Evolutionary conservation across 2,888 invertebrate genomes (phyloP), one percentile per base, ranked within the genome.

Genomic region (Hedya salicella): DNA sequence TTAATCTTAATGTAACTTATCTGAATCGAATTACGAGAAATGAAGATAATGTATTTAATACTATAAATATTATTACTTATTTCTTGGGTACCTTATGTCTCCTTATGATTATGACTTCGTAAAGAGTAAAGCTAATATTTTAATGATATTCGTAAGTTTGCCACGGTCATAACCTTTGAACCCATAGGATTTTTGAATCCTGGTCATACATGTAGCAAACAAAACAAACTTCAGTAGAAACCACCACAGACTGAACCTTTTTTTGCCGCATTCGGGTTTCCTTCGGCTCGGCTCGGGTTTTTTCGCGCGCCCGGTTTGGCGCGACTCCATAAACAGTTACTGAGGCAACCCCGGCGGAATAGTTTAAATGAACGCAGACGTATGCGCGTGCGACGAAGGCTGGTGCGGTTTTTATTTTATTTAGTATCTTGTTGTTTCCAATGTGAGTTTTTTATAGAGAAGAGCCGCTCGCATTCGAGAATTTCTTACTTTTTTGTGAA

Each of bases 311-410:
- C 88, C 80, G 81, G 81, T 91, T 87, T 90, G 91, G 91, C 74
- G 72, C 86, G 83, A 86, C 86, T 87, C 91, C 91, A 82, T 91
- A 91, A 87, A 91, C 91, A 91, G 91, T 91, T 91, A 89, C 82
- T 83, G 83, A 88, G 89, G 90, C 88, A 87, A 89, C 88, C 90
- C 90, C 90, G 87, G 48, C 81, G 78, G 88, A 85, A 90, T 91
- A 88, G 89, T 88, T 88, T 88, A 89, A 89, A 88, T 85, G 87
- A 84, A 77, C 79, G 78, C 78, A 73, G 75, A 69, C 68, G 70
- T 72, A 76, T 76, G 78, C 75, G 79, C 72, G 73, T 74, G 76
- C 79, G 77, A 80, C 78, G 78, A 39, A 53, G 25, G 17, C 19
- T 60, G 59, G 65, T 65, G 65, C 65, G 39, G 39, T 6, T 60